A percentile compares a stretch with the other conserved stretches of the same genome.
Evolutionary conservation across 1,140 invertebrate genomes (phyloP).

Genomic region (Drosophila tani): DNA sequence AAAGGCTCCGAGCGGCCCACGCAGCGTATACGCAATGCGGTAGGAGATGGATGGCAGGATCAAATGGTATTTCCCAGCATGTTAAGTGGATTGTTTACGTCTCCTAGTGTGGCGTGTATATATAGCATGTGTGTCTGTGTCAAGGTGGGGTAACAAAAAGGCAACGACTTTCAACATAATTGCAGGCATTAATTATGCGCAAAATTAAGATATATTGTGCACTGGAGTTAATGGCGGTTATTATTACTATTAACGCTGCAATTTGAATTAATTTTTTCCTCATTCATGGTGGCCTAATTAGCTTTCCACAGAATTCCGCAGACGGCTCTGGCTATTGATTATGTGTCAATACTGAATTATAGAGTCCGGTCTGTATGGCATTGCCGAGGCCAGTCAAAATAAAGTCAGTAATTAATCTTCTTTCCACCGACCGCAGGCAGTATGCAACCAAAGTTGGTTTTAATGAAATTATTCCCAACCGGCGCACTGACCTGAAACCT

Average conservation of each 20-base stretch:
- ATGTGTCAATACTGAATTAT: slow-evolving; percentile 63
- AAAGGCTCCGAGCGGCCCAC: slow-evolving; percentile 36
- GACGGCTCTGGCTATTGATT: slow-evolving; percentile 17
- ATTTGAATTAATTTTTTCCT: slow-evolving; percentile 74
- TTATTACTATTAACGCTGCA: slow-evolving; percentile 41
- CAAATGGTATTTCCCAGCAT: slow-evolving; percentile 77
- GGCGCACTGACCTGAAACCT: slow-evolving; percentile 14
- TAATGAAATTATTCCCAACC: slow-evolving; percentile 55
- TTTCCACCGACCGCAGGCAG: slow-evolving; percentile 21
- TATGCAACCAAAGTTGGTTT: slow-evolving; percentile 52
- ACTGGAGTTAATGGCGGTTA: slow-evolving; percentile 43
- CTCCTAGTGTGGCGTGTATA: slow-evolving; percentile 15
- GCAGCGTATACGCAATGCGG: slow-evolving; percentile 60
- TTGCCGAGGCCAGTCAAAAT: slow-evolving; percentile 9
- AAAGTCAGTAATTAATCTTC: slow-evolving; percentile 53
- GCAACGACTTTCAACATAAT: slow-evolving; percentile 55
- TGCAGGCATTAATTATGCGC: slow-evolving; percentile 72
- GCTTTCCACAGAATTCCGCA: slow-evolving; percentile 39
- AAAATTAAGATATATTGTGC: slow-evolving; percentile 73
- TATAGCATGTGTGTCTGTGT: slow-evolving; percentile 23
- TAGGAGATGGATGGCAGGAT: slow-evolving; percentile 74
- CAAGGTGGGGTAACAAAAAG: slow-evolving; percentile 22
- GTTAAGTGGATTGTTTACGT: slow-evolving; percentile 79
- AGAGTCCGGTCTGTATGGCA: slow-evolving; percentile 9
- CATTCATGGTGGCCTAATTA: slow-evolving; percentile 52